Conservation (phyloP, 2,888 invertebrate genomes). For the Urechis unicinctus region DNA sequence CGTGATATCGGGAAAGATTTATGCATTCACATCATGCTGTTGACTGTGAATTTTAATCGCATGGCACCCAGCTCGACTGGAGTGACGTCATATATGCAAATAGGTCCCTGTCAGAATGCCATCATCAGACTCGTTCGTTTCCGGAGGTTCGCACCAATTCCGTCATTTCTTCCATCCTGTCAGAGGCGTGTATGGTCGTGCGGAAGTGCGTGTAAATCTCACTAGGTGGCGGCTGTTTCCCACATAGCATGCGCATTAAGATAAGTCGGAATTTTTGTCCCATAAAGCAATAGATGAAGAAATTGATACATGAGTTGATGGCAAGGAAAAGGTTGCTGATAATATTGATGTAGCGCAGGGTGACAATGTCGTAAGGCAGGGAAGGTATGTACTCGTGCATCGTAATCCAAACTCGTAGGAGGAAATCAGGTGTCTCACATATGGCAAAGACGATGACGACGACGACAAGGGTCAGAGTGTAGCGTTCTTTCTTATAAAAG, state of each 20-base stretch:
- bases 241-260: conserved; percentile 15
- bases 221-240: background rate
- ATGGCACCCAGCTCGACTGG: too few relatives aligned
- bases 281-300: conserved; percentile 24
- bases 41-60: too few relatives aligned
- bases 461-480: conserved; percentile 20
- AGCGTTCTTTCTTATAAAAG: conserved; percentile 8
- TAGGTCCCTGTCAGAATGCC: too few relatives aligned
- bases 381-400: conserved; percentile 6
- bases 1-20: too few relatives aligned
- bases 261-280: conserved; percentile 19
- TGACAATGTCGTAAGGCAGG: conserved; percentile 3
- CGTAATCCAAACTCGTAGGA: conserved; percentile 18
- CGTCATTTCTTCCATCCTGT: background rate
- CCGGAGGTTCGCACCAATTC: background rate
- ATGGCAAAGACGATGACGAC: conserved; percentile 20
- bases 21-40: too few relatives aligned
- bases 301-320: conserved; percentile 22
- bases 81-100: too few relatives aligned
- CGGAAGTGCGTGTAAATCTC: background rate
- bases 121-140: too few relatives aligned
- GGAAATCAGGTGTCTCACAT: conserved; percentile 21
- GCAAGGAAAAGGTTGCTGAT: conserved; percentile 20
- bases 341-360: conserved; percentile 16
- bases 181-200: background rate